Evolutionary conservation across 1,140 invertebrate species (phyloP).

Genomic region (Papilio machaon): DNA sequence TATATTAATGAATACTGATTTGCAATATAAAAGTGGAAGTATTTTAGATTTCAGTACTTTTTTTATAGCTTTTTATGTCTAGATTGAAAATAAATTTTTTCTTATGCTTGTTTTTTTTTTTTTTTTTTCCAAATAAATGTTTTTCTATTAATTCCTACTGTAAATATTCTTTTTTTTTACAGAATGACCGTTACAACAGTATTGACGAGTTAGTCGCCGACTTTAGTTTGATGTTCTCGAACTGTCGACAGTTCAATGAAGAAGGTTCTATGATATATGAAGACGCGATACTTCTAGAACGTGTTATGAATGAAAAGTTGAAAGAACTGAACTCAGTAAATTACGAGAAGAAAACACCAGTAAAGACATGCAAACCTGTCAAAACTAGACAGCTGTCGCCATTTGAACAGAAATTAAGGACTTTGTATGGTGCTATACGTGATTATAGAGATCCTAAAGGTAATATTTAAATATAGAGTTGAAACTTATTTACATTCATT

Average conservation of each 20-base stretch:
- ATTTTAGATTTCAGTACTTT: too few species aligned
- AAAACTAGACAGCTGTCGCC: constrained; percentile 79
- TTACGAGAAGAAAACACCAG: constrained; percentile 58
- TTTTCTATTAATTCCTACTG: too few species aligned
- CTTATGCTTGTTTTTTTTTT: too few species aligned
- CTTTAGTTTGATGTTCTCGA: constrained; percentile 95
- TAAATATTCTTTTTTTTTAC: constrained; percentile 36
- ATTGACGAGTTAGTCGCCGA: constrained; percentile 84
- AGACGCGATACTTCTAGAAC: constrained; percentile 95
- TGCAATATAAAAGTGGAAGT: not conserved
- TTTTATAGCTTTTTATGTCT: not conserved
- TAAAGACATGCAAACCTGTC: constrained; percentile 60
- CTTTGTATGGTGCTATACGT: constrained; percentile 94
- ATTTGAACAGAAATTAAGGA: constrained; percentile 90
- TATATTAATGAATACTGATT: not conserved
- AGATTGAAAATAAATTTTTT: not conserved
- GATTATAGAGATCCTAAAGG: constrained; percentile 95
- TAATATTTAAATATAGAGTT: constrained; percentile 27
- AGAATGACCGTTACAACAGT: constrained; percentile 84
- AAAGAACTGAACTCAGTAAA: constrained; percentile 84
- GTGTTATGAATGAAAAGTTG: constrained; percentile 91
- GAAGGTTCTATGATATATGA: constrained; percentile 97
- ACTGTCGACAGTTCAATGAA: constrained; percentile 98
- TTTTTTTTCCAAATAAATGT: too few species aligned
- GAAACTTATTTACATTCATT: not conserved